Evolutionary conservation across 2,797 vertebrate genomes (phyloP).

Genomic region (Phoxinus dragarum): DNA sequence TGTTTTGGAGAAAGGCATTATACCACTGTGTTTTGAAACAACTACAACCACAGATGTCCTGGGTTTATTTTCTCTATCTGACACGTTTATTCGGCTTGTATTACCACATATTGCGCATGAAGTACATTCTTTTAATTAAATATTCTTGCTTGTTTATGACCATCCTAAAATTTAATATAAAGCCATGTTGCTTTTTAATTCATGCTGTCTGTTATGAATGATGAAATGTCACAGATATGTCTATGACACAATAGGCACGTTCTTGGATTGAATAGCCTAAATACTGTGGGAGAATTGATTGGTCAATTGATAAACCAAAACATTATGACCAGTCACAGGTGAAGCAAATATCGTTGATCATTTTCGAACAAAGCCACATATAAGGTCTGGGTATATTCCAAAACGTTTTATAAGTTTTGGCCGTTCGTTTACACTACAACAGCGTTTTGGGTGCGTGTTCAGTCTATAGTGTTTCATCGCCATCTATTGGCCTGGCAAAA

Average conservation of each 20-base stretch:
- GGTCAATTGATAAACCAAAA: no score
- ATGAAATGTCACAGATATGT: not conserved
- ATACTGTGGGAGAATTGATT: not conserved
- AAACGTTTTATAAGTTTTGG: no score
- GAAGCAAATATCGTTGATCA: no score
- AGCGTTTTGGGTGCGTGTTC: no score
- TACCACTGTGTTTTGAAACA: slow-evolving; percentile 20
- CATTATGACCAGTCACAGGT: no score
- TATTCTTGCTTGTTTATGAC: slow-evolving; percentile 12
- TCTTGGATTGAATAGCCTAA: not conserved
- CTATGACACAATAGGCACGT: not conserved
- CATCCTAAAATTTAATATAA: slow-evolving; percentile 10
- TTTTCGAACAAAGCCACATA: no score
- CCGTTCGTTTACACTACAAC: no score
- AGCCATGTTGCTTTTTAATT: slow-evolving; percentile 23
- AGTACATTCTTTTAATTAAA: slow-evolving; percentile 23
- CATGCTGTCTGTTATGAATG: slow-evolving; percentile 6
- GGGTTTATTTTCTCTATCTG: not conserved
- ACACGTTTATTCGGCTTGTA: not conserved
- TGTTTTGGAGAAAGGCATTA: not conserved
- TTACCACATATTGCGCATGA: slow-evolving; percentile 17
- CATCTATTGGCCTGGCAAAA: no score
- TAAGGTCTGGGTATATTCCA: no score
- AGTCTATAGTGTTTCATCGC: no score
- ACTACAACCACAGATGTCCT: not conserved